These are phyloP conservation scores for Tor tambroides DNA, from an alignment of 2,113 vertebrate genomes.

Conservation along the genomic window DNA sequence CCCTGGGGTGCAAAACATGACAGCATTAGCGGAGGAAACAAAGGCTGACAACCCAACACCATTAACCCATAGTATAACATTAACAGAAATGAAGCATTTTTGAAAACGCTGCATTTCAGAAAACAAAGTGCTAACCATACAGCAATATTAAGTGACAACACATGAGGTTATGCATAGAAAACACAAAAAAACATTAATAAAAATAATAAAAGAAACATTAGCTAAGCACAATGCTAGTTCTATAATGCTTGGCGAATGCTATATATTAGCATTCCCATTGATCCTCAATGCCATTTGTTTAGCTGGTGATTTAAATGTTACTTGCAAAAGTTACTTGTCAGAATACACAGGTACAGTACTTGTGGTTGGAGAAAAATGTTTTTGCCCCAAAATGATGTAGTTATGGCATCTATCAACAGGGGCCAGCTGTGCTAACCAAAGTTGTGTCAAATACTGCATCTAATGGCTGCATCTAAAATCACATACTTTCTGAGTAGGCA, in stretches of 20 bases:
- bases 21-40: neutral
- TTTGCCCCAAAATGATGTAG: neutral
- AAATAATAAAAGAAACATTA: neutral
- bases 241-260: neutral
- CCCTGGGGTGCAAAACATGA: conserved; percentile 8
- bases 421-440: neutral
- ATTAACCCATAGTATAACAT: conserved; percentile 33
- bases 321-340: neutral
- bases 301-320: neutral
- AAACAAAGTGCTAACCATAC: neutral
- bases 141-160: neutral
- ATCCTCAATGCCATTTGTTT: neutral
- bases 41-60: conserved; percentile 27
- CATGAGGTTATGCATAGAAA: neutral
- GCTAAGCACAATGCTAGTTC: neutral
- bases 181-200: neutral
- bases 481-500: neutral
- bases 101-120: conserved; percentile 4
- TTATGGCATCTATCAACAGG: neutral
- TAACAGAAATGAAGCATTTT: conserved; percentile 19
- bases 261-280: neutral
- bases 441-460: neutral
- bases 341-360: neutral
- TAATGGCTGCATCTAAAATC: neutral
- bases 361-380: neutral